Conservation (phyloP, 2,888 invertebrate species). For the Agriopis aurantiaria region DNA sequence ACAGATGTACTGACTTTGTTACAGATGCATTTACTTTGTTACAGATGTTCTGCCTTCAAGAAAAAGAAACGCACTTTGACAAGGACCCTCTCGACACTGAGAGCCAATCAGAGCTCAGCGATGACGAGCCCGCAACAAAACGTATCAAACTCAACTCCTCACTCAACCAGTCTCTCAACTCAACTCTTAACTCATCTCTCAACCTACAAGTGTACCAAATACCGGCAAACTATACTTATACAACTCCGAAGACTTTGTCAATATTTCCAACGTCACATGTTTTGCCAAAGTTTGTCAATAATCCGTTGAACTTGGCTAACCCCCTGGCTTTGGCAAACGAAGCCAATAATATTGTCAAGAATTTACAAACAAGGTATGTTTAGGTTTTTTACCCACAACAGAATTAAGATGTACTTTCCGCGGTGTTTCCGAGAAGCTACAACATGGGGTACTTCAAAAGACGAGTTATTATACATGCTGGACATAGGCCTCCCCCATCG, state of each 20-base stretch:
- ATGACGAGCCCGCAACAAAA: slow-evolving; percentile 74
- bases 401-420: too few species aligned
- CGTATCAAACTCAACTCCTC: slow-evolving; percentile 61
- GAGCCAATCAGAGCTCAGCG: slow-evolving; percentile 70
- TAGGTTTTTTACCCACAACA: background rate
- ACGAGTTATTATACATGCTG: too few species aligned
- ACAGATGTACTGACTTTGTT: background rate
- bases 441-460: too few species aligned
- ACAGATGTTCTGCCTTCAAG: slow-evolving; percentile 83
- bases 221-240: slow-evolving; percentile 63
- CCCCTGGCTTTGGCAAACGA: slow-evolving; percentile 69
- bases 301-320: slow-evolving; percentile 77
- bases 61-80: slow-evolving; percentile 66
- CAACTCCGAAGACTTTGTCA: slow-evolving; percentile 68
- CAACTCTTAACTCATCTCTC: slow-evolving; percentile 60
- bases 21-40: slow-evolving; percentile 67
- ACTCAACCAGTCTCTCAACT: slow-evolving; percentile 56
- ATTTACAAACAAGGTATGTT: slow-evolving; percentile 58
- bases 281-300: slow-evolving; percentile 78
- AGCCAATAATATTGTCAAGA: slow-evolving; percentile 70
- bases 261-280: slow-evolving; percentile 67
- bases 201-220: slow-evolving; percentile 81
- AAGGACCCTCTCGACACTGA: slow-evolving; percentile 65
- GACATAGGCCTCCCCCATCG: too few species aligned
- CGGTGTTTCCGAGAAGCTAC: too few species aligned